These are phyloP conservation scores for Amphimedon queenslandica DNA, from an alignment of 37 sponge, comb jelly and placozoan genomes.

Conservation along the genomic window DNA sequence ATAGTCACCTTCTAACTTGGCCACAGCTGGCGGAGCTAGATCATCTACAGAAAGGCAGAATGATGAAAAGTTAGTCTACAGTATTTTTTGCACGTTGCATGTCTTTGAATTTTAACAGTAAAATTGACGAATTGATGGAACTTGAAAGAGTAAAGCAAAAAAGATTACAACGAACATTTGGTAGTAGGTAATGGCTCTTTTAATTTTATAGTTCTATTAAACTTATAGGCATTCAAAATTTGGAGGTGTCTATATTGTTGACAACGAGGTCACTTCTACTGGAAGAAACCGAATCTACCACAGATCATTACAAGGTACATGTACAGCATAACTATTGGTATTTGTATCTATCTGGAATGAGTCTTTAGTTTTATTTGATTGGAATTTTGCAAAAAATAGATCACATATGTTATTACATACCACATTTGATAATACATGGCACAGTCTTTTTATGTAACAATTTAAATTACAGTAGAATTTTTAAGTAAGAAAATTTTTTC, in stretches of 20 bases:
- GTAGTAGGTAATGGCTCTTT: constrained; percentile 13
- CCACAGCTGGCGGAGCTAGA: constrained; percentile 39
- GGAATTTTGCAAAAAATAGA: too few species aligned
- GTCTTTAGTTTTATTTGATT: too few species aligned
- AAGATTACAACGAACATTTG: constrained; percentile 1
- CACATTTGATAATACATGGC: too few species aligned
- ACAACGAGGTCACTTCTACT: constrained; percentile 47
- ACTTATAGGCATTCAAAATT: constrained; percentile 63
- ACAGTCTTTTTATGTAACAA: too few species aligned
- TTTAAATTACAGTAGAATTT: too few species aligned
- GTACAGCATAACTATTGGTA: too few species aligned
- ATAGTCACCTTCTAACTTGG: constrained; percentile 22
- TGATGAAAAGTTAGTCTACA: constrained; percentile 59
- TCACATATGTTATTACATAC: too few species aligned
- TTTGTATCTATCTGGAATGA: too few species aligned
- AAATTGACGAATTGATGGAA: constrained; percentile 34
- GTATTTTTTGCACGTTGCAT: background rate
- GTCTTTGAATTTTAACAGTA: background rate
- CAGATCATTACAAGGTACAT: constrained; percentile 52
- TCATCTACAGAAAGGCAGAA: constrained; percentile 36
- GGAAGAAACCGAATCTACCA: constrained; percentile 63
- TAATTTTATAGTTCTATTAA: background rate
- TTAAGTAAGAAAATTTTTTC: too few species aligned
- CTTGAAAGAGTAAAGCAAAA: constrained; percentile 20
- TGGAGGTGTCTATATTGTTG: constrained; percentile 77